Conservation (phyloP, 1,140 invertebrate species). For the Monochamus saltuarius region DNA sequence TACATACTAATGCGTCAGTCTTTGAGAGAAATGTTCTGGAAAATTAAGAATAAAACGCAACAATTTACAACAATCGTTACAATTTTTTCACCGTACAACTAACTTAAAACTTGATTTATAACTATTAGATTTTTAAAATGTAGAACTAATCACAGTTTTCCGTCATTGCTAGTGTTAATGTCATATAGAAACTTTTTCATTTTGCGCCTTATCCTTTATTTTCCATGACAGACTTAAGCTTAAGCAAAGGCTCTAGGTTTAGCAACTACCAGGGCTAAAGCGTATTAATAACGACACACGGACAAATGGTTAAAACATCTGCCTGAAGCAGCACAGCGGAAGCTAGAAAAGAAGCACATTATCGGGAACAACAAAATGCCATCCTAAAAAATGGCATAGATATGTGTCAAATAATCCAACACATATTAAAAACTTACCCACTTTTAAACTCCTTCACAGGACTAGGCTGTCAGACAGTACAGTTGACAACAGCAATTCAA, state of each 20-base stretch:
- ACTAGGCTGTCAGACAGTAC: too few species aligned
- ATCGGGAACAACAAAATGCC: slow-evolving; percentile 38
- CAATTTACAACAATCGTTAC: too few species aligned
- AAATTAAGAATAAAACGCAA: too few species aligned
- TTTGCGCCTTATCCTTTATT: neutral
- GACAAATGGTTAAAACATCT: slow-evolving; percentile 2
- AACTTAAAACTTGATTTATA: too few species aligned
- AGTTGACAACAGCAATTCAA: too few species aligned
- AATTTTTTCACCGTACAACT: too few species aligned
- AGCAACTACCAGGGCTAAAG: neutral
- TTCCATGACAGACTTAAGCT: slow-evolving; percentile 18
- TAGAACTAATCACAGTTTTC: too few species aligned
- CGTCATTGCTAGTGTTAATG: too few species aligned
- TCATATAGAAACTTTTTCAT: neutral
- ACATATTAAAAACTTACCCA: slow-evolving; percentile 27
- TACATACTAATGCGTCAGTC: slow-evolving; percentile 48
- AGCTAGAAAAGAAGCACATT: slow-evolving; percentile 48
- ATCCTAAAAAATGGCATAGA: slow-evolving; percentile 27
- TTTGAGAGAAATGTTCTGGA: slow-evolving; percentile 31
- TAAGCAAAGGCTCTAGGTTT: slow-evolving; percentile 10
- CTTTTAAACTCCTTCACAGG: slow-evolving; percentile 4
- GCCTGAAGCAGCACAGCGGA: neutral
- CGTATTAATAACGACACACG: neutral
- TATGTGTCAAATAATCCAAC: slow-evolving; percentile 37
- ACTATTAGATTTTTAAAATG: too few species aligned